These are phyloP conservation scores for Chrysotoxum bicinctum DNA, from an alignment of 2,888 invertebrate genomes.

Conservation along the genomic window DNA sequence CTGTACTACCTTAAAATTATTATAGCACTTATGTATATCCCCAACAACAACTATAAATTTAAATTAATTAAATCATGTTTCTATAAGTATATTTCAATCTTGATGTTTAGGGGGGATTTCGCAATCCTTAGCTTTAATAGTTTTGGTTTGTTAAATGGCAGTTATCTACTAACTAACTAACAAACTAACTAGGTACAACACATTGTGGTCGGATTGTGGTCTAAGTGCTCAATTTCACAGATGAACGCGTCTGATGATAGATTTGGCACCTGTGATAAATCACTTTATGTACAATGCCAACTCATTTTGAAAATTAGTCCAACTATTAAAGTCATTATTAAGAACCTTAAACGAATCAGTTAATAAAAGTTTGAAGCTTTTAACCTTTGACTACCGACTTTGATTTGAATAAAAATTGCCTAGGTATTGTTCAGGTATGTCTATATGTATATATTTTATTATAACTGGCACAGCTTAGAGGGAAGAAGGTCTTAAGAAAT, in stretches of 20 bases:
- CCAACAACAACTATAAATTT: slow-evolving; percentile 16
- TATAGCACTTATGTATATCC: slow-evolving; percentile 17
- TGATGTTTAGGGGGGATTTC: slow-evolving; percentile 21
- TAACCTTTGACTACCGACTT: slow-evolving; percentile 20
- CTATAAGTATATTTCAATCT: slow-evolving; percentile 8
- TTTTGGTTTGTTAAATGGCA: slow-evolving; percentile 59
- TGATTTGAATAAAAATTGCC: neutral
- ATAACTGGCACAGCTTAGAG: neutral
- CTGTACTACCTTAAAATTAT: slow-evolving; percentile 10
- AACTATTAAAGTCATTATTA: slow-evolving; percentile 3
- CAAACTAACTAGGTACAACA: neutral
- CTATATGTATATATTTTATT: neutral
- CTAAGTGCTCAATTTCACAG: slow-evolving; percentile 61
- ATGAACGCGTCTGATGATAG: slow-evolving; percentile 34
- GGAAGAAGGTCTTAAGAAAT: neutral
- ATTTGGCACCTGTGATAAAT: slow-evolving; percentile 32
- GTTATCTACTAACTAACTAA: neutral
- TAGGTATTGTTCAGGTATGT: neutral
- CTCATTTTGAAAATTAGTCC: slow-evolving; percentile 40
- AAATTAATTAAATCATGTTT: slow-evolving; percentile 37
- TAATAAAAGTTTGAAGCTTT: neutral
- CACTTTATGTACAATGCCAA: slow-evolving; percentile 46
- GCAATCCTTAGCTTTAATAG: slow-evolving; percentile 47
- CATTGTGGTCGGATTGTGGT: slow-evolving; percentile 38
- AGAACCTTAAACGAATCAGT: slow-evolving; percentile 8